phyloP scores from a whole-genome alignment of 2,113 vertebrate genomes.

The Cebidichthys violaceus region DNA sequence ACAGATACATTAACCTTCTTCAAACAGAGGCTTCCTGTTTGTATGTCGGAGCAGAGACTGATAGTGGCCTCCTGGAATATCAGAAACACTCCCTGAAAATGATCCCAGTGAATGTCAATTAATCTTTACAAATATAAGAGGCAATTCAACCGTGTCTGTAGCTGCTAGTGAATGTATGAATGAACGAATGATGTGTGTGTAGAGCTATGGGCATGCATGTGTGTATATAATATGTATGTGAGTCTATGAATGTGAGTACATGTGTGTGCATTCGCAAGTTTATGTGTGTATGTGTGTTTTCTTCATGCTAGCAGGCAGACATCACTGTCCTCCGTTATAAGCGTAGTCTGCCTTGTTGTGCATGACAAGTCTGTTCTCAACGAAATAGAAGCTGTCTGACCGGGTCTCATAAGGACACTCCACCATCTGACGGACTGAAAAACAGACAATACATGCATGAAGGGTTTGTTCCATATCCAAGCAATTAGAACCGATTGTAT shows the following conservation, averaged over 20 bases:
- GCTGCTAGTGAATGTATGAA: neutral
- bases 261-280: neutral
- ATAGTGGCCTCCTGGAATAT: slow-evolving; percentile 4
- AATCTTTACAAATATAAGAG: slow-evolving; percentile 7
- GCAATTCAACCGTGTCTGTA: slow-evolving; percentile 1
- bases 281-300: neutral
- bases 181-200: slow-evolving; percentile 4
- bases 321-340: slow-evolving; percentile 92
- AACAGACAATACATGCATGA: slow-evolving; percentile 31
- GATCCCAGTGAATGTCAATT: neutral
- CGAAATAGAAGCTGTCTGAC: slow-evolving; percentile 96
- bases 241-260: neutral
- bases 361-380: slow-evolving; percentile 96
- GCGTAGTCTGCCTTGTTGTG: slow-evolving; percentile 98
- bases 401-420: slow-evolving; percentile 93
- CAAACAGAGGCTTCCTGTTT: slow-evolving; percentile 6
- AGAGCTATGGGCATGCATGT: slow-evolving; percentile 24
- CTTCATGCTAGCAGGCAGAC: slow-evolving; percentile 17
- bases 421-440: slow-evolving; percentile 94
- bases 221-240: slow-evolving; percentile 3
- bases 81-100: slow-evolving; percentile 24
- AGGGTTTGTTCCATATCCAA: neutral
- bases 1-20: slow-evolving; percentile 9
- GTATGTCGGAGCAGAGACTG: slow-evolving; percentile 1
- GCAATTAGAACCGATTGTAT: neutral